These are phyloP conservation scores for Ascaphus truei DNA, from an alignment of 2,113 vertebrate genomes.

Conservation along the genomic window DNA sequence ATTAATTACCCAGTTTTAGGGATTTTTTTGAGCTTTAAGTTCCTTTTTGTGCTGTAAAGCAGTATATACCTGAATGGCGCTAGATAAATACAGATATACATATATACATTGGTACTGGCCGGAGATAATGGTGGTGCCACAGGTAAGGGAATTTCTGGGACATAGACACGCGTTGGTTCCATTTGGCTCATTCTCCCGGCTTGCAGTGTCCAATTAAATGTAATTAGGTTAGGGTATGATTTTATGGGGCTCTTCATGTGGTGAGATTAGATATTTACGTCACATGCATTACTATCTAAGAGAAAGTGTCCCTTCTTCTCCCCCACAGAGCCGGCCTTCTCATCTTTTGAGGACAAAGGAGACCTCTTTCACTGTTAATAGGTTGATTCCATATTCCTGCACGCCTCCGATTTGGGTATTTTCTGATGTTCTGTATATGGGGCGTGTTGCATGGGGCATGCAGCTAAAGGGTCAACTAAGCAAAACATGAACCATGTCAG, in stretches of 20 bases:
- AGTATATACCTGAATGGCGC: no score
- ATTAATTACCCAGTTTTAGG: no score
- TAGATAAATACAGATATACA: no score
- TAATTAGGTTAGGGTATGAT: conserved; percentile 4
- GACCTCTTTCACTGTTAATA: conserved; percentile 3
- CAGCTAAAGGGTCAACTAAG: no score
- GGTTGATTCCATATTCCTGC: conserved; percentile 20
- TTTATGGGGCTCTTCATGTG: conserved; percentile 2
- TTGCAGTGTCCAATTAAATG: neutral
- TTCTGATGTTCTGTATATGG: neutral
- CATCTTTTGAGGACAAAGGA: conserved; percentile 2
- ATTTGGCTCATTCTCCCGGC: no score
- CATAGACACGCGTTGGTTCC: neutral
- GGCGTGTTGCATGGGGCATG: neutral
- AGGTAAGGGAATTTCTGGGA: no score
- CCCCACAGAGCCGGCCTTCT: neutral
- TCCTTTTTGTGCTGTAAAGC: no score
- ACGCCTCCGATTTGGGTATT: conserved; percentile 14
- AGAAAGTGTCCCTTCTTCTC: neutral
- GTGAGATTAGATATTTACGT: neutral
- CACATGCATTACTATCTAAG: neutral
- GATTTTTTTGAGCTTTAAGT: no score
- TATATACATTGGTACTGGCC: no score
- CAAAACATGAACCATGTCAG: neutral
- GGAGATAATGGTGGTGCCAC: no score